Evolutionary conservation across 2,888 invertebrate species (phyloP).

Genomic region (Mythimna lalbum): DNA sequence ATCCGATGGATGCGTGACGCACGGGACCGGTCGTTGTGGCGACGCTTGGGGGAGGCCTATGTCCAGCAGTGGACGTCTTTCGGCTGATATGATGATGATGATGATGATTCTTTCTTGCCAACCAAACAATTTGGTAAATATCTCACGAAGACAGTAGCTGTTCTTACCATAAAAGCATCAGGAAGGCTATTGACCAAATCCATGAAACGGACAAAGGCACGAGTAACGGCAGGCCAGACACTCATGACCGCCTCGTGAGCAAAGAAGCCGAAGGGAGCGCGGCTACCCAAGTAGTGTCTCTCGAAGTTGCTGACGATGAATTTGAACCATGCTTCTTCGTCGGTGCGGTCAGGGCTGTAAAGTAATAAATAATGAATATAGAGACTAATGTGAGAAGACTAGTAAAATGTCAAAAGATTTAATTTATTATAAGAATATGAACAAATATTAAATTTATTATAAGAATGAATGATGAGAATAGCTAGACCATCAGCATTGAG

Average conservation of each 20-base stretch:
- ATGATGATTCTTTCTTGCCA: too few species aligned
- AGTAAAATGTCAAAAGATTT: not conserved
- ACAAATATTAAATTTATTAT: too few species aligned
- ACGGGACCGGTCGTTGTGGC: too few species aligned
- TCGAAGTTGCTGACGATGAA: constrained; percentile 92
- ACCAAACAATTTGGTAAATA: not conserved
- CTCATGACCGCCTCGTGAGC: constrained; percentile 92
- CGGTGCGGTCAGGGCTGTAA: constrained; percentile 71
- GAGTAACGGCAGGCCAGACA: constrained; percentile 80
- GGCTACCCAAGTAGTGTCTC: constrained; percentile 91
- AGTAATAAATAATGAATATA: not conserved
- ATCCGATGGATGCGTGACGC: too few species aligned
- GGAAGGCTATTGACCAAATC: constrained; percentile 86
- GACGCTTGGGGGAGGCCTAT: too few species aligned
- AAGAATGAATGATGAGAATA: too few species aligned
- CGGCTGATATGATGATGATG: too few species aligned
- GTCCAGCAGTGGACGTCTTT: too few species aligned
- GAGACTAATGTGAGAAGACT: not conserved
- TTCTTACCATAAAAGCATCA: constrained; percentile 91
- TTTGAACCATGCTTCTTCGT: constrained; percentile 86
- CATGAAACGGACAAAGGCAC: constrained; percentile 90
- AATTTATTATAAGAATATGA: not conserved
- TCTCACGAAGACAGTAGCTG: not conserved
- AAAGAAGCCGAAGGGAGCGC: constrained; percentile 93
- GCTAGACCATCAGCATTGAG: not conserved